These are phyloP conservation scores for Eupithecia subfuscata DNA, from an alignment of 2,888 invertebrate species.

Conservation along the genomic window DNA sequence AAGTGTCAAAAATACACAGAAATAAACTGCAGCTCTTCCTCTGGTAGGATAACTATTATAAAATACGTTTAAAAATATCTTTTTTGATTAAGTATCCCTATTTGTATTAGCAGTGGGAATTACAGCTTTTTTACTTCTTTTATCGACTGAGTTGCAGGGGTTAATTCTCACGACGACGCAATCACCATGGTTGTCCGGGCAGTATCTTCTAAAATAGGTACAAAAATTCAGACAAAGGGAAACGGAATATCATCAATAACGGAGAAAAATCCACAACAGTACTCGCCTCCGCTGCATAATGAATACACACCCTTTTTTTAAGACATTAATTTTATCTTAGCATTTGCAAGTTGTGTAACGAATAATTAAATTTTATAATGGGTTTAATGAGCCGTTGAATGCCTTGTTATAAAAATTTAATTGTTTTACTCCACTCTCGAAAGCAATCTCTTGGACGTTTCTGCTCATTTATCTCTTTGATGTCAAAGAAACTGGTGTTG, in stretches of 20 bases:
- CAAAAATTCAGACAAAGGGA: no score
- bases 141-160: no score
- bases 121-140: no score
- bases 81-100: no score
- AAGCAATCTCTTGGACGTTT: constrained; percentile 26
- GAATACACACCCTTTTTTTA: neutral
- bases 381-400: constrained; percentile 33
- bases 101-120: no score
- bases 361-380: constrained; percentile 11
- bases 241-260: neutral
- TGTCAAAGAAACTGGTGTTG: constrained; percentile 20
- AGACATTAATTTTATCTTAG: neutral
- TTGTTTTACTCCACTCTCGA: constrained; percentile 31
- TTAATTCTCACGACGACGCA: no score
- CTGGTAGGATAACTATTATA: no score
- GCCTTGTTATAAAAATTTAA: constrained; percentile 26
- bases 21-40: no score
- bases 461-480: constrained; percentile 38
- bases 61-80: no score
- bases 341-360: neutral
- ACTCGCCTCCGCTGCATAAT: neutral
- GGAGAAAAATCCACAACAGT: neutral
- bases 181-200: no score
- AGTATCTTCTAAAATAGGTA: no score
- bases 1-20: no score